Evolutionary conservation across 1,140 invertebrate species (phyloP), one percentile per base, ranked within the genome.

Genomic region (Drosophila azteca): DNA sequence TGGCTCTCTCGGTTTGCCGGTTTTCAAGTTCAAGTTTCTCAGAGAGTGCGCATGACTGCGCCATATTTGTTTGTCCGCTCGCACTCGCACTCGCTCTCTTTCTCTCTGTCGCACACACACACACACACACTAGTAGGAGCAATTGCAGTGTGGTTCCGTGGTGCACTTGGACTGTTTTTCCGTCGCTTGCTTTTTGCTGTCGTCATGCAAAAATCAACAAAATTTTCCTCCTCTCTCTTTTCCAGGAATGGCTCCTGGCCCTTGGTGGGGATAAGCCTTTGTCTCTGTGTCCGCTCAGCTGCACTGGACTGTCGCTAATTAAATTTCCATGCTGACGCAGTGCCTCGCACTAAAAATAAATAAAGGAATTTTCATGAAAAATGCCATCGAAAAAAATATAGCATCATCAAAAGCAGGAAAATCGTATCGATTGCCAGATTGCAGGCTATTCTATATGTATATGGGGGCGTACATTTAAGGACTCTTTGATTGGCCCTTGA

Each of bases 11-110:
- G 11, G 39, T 77, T 64, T 58, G 70, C 71, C 70, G 70, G 53
- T 79, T 90, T 90, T 90, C 88, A 90, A 90, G 88, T 90, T 90
- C 88, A 90, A 90, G 83, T 88, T 70, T 54, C 31, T 35, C 24
- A 55, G 60, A 20, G 50, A 79, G 63, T 88, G 89, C 88, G 88
- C 88, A 90, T 82, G 88, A 69, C 88, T 73, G 66, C 79, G 72
- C 69, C 69, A 79, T 81, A 69, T 79, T 81, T 62, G 71, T 81
- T 81, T 77, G 75, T 39, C 11, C 35, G 9, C 26, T 24, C 43
- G 54, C 58, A 63, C 51, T 59, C 65, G 73, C 31, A 44, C 49
- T 49, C 63, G 31, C 20, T 35, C 58, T 31, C 67, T 17, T 24
- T 8, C 60, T 44, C 52, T 39, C 61, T 52, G 31, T 17, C 59